Conservation (phyloP, 2,113 vertebrate genomes). For the Panthera leo region DNA sequence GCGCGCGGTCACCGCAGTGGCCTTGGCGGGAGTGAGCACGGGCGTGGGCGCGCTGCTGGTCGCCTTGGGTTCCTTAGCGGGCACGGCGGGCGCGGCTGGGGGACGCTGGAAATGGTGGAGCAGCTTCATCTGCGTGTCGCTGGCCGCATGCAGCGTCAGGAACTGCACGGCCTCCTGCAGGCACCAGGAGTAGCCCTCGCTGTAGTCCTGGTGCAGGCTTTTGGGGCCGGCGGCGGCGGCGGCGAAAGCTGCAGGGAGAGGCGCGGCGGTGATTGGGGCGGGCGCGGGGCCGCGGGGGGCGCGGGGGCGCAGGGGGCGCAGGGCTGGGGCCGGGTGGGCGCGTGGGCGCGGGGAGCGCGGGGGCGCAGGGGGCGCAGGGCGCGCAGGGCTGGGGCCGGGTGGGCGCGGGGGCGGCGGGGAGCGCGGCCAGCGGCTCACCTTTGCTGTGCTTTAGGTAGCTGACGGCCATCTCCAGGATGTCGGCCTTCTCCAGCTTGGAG, state of each 20-base stretch:
- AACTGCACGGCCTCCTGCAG: conserved; percentile 85
- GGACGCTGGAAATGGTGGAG: conserved; percentile 83
- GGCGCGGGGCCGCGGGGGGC: background rate
- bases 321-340: too few species aligned
- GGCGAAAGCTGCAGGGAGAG: conserved; percentile 53
- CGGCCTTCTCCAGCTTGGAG: conserved; percentile 92
- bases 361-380: accelerated
- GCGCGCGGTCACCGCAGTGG: background rate
- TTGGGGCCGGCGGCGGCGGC: conserved; percentile 64
- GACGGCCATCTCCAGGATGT: conserved; percentile 92
- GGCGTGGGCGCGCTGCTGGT: background rate
- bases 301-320: accelerated
- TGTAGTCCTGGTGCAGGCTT: conserved; percentile 78
- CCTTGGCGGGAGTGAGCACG: conserved; percentile 26
- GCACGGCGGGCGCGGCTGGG: conserved; percentile 8
- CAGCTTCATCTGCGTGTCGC: conserved; percentile 78
- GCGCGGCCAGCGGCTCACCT: conserved; percentile 57
- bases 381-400: accelerated
- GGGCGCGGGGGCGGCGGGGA: too few species aligned
- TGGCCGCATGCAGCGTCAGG: conserved; percentile 80
- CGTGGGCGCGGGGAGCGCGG: background rate
- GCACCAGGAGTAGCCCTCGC: conserved; percentile 85
- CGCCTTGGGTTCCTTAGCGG: background rate
- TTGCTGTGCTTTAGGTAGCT: conserved; percentile 89
- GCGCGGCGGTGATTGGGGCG: background rate